phyloP scores from a whole-genome alignment of 2,888 invertebrate genomes.

The Adelphocoris suturalis region DNA sequence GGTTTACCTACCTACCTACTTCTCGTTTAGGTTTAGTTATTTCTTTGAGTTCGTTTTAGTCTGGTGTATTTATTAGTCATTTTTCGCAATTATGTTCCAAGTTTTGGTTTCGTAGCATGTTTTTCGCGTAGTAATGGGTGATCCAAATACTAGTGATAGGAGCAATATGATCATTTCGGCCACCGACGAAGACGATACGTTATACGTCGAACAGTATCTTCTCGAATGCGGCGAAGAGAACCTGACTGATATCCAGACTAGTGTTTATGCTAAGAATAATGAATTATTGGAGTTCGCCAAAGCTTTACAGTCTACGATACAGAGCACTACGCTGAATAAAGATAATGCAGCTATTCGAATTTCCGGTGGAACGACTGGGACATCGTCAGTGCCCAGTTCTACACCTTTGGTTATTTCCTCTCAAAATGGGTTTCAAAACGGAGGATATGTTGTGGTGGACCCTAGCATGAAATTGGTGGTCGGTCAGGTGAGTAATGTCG shows the following conservation, averaged over 20 bases:
- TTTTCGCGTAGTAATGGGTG: neutral
- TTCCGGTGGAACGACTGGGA: neutral
- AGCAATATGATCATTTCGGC: constrained; percentile 14
- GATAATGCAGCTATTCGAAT: neutral
- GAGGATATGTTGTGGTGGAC: constrained; percentile 54
- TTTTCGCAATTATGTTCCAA: neutral
- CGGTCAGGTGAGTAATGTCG: neutral
- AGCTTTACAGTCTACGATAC: constrained; percentile 16
- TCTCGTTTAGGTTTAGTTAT: too few relatives aligned
- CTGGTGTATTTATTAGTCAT: neutral
- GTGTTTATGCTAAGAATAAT: constrained; percentile 35
- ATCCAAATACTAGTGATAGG: neutral
- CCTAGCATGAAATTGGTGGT: constrained; percentile 53
- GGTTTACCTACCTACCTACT: too few relatives aligned
- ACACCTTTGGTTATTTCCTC: constrained; percentile 25
- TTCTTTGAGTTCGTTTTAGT: neutral
- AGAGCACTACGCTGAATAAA: neutral
- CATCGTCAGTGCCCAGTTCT: constrained; percentile 4
- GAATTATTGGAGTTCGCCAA: constrained; percentile 49
- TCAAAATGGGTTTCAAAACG: constrained; percentile 60
- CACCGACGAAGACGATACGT: neutral
- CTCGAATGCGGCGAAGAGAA: constrained; percentile 62
- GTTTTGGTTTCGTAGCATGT: neutral
- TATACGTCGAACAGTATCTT: constrained; percentile 47
- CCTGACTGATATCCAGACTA: constrained; percentile 51